Base-by-base conservation (phyloP, 2,888 invertebrate species). In the Mellilla xanthometata region DNA sequence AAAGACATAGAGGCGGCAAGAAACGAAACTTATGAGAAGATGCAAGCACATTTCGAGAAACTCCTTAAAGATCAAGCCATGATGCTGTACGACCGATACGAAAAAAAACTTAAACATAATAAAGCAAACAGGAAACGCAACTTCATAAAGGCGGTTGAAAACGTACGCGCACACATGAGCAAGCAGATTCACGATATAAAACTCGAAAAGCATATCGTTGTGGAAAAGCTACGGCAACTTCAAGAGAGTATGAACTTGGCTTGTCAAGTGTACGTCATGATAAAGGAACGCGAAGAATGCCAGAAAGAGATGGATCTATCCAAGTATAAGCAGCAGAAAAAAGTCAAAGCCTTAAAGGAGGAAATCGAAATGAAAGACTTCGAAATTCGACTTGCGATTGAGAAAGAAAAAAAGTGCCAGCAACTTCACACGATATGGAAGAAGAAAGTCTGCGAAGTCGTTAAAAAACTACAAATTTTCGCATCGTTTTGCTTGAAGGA, bases 211-310 rank as follows among this genome's bases (percentile, higher is more conserved):
- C 80, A 82, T 51, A 40, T 68, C n/a, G 73, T 76, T 13, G 54
- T 85, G 40, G 82, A 86, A 52, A 87, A 81, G 35, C 32, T 83
- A 8, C 63, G 80, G 39, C 62, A 78, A 24, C 57, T 75, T 12
- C 59, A 85, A 2, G 72, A 83, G 59, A 80, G 78, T 52, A 79
- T 81, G 58, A 87, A 81, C 39, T 60, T 87, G n/a, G 88, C 88
- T 4, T 87, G 88, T 63, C 78, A 82, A 65, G 68, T 83, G 4
- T 89, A 88, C 53, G 79, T 87, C 1, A 81, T 85, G n/a, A 44
- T 86, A 9, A 87, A 84, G 61, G 89, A 89, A 60, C 68, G 72
- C 48, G 79, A 82, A 43, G 77, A 72, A 49, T 77, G 75, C 36
- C 42, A 63, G 29, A 76, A 76, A 59, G 70, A 79, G 62, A 64